These are phyloP conservation scores for Virgularia gustaviana DNA, from an alignment of 92 coral and sea anemone species.

Conservation along the genomic window DNA sequence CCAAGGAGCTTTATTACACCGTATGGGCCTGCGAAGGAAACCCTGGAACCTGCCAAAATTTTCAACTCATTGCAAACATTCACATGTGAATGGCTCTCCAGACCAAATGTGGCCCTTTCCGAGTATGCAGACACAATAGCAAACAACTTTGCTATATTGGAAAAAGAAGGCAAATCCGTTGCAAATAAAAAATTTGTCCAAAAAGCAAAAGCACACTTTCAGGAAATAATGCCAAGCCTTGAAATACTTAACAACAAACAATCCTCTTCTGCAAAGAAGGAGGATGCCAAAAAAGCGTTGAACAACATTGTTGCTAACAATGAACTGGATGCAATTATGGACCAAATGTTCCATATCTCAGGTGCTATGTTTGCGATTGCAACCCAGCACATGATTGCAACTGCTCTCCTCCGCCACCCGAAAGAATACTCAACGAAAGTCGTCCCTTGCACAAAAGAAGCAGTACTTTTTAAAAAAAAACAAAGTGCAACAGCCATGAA, in stretches of 20 bases:
- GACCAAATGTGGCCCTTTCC: constrained; percentile 16
- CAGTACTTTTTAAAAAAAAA: too few relatives aligned
- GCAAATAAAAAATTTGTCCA: neutral
- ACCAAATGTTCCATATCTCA: neutral
- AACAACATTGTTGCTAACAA: neutral
- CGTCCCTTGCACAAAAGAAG: too few relatives aligned
- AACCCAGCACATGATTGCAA: neutral
- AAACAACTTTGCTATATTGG: neutral
- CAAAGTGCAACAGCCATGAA: too few relatives aligned
- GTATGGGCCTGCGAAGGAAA: neutral
- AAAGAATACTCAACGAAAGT: neutral
- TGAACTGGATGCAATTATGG: constrained; percentile 7
- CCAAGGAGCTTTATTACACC: constrained; percentile 26
- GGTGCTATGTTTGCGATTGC: constrained; percentile 10
- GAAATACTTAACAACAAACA: neutral
- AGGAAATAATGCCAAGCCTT: neutral
- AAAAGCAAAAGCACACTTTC: neutral
- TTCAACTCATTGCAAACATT: constrained; percentile 1
- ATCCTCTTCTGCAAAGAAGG: neutral
- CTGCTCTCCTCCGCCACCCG: neutral
- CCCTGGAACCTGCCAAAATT: neutral
- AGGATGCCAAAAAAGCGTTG: neutral
- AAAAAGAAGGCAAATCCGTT: neutral
- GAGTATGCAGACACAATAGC: constrained; percentile 22
- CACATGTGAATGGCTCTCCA: constrained; percentile 20